A percentile compares a stretch with the other conserved stretches of the same genome.
Evolutionary conservation across 2,113 vertebrate genomes (phyloP).

Genomic region (Istiophorus platypterus): DNA sequence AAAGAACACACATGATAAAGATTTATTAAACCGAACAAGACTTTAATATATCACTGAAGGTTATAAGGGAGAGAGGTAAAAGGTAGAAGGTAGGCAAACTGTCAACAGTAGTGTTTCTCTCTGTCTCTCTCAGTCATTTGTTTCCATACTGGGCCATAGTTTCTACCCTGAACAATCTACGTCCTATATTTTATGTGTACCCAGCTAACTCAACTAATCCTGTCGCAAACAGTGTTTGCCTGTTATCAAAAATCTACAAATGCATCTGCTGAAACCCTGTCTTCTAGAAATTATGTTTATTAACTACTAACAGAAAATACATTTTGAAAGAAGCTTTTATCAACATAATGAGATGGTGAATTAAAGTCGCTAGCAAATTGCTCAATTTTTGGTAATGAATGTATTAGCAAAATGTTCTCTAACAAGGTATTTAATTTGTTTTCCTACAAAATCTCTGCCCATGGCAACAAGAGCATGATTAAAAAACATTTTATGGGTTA

Average conservation of each 20-base stretch:
- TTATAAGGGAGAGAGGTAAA: constrained; percentile 27
- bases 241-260: background rate
- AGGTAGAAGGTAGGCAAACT: constrained; percentile 32
- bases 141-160: constrained; percentile 11
- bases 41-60: constrained; percentile 49
- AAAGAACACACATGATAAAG: constrained; percentile 48
- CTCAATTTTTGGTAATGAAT: background rate
- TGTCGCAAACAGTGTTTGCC: background rate
- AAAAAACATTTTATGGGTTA: background rate
- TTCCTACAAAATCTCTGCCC: background rate
- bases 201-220: constrained; percentile 15
- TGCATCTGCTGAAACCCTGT: background rate
- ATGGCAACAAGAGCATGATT: background rate
- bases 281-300: background rate
- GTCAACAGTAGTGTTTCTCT: constrained; percentile 37
- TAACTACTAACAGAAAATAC: background rate
- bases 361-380: background rate
- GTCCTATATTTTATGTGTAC: constrained; percentile 23
- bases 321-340: constrained; percentile 4
- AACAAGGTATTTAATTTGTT: background rate
- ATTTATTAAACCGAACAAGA: constrained; percentile 68
- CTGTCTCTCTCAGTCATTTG: constrained; percentile 38
- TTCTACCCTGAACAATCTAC: constrained; percentile 14
- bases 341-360: background rate
- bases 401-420: background rate